phyloP scores from a whole-genome alignment of 92 coral and sea anemone species.

The Muricea muricata region DNA sequence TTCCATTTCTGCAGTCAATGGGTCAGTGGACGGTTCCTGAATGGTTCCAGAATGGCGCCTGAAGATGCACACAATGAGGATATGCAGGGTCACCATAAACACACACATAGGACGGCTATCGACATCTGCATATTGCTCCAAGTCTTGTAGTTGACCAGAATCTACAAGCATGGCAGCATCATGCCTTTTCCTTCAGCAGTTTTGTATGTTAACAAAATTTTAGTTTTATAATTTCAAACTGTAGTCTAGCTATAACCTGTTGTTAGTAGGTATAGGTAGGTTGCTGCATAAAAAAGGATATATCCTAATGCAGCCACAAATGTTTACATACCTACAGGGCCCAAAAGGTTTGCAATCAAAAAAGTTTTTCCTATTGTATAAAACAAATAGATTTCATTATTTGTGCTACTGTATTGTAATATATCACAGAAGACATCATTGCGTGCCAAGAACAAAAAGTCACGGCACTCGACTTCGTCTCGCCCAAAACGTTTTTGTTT shows the following conservation, averaged over 20 bases:
- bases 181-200: not conserved
- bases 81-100: conserved; percentile 19
- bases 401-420: no score
- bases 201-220: no score
- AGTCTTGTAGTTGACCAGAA: not conserved
- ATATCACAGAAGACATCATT: no score
- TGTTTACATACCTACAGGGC: not conserved
- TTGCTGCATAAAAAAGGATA: not conserved
- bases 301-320: not conserved
- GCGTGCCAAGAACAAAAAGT: no score
- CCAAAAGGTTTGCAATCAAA: not conserved
- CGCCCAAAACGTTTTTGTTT: no score
- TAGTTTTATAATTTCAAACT: not conserved
- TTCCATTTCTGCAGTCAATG: not conserved
- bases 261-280: not conserved
- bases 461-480: no score
- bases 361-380: no score
- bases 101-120: conserved; percentile 14
- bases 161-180: conserved; percentile 12
- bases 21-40: no score
- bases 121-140: conserved; percentile 7
- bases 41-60: conserved; percentile 1
- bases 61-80: conserved; percentile 11
- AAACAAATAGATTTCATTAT: no score
- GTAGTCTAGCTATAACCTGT: not conserved